Conservation (phyloP, 2,113 vertebrate genomes). For the Atlantisia rogersi region DNA sequence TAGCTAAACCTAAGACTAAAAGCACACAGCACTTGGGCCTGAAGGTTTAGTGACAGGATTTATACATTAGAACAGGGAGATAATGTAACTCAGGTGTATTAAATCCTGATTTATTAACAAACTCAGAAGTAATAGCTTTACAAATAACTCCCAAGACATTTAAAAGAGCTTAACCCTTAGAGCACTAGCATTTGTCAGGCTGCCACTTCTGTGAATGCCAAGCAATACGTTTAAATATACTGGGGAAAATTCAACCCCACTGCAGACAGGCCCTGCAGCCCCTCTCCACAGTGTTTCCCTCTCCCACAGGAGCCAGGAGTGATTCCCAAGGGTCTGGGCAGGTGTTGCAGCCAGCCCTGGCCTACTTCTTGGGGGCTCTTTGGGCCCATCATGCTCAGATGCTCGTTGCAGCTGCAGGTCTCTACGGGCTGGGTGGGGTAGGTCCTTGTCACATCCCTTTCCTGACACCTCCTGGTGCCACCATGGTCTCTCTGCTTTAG, state of each 20-base stretch:
- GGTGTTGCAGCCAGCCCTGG: not conserved
- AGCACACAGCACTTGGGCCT: constrained; percentile 55
- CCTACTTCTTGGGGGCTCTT: not conserved
- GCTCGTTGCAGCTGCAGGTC: rapidly evolving
- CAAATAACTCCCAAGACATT: constrained; percentile 65
- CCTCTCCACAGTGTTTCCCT: rapidly evolving
- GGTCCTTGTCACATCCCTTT: not conserved
- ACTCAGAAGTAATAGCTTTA: constrained; percentile 64
- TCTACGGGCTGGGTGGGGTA: not conserved
- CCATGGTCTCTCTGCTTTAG: not conserved
- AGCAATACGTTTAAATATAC: not conserved
- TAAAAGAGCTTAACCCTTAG: constrained; percentile 48
- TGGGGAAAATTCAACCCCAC: not conserved
- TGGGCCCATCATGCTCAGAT: not conserved
- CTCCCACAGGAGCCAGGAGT: not conserved
- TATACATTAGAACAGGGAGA: constrained; percentile 63
- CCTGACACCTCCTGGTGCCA: not conserved
- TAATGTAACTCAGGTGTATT: constrained; percentile 71
- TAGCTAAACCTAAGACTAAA: constrained; percentile 68
- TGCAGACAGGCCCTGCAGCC: not conserved
- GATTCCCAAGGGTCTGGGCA: not conserved
- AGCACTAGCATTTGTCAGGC: constrained; percentile 13
- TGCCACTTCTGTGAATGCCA: not conserved
- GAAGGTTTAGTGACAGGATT: constrained; percentile 67
- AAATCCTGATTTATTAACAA: constrained; percentile 74